Base-by-base conservation (phyloP, 2,888 invertebrate genomes). In the Blomia tropicalis region DNA sequence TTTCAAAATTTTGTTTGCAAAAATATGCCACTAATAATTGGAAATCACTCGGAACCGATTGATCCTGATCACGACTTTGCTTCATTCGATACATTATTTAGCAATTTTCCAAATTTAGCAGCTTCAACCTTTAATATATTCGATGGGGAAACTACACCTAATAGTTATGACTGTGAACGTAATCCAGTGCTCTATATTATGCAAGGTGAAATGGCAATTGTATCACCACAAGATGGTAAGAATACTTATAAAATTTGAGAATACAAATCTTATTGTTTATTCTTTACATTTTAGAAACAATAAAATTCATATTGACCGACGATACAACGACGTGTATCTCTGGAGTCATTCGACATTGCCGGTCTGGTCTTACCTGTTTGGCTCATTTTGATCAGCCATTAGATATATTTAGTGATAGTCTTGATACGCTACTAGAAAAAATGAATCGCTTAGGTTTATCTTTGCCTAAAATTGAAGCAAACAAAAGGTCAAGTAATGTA, bases 111-210 rank as follows among this genome's bases (percentile, higher is more conserved):
- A 7, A 36, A 7, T 36, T 36, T 36, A 36, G n/a, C n/a, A n/a
- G n/a, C n/a, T n/a, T n/a, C n/a, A n/a, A n/a, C n/a, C n/a, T n/a
- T n/a, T n/a, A n/a, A n/a, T n/a, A n/a, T n/a, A n/a, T n/a, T n/a
- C n/a, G n/a, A n/a, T n/a, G n/a, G n/a, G n/a, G n/a, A n/a, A n/a
- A n/a, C n/a, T n/a, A n/a, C n/a, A n/a, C n/a, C n/a, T n/a, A n/a
- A n/a, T n/a, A n/a, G n/a, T n/a, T n/a, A n/a, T 47, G 51, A 47
- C 51, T 11, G 51, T 47, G 51, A 47, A 47, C 51, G 51, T 14
- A n/a, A 47, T 14, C 22, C 51, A 7, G 22, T 47, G 7, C 51
- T 47, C 7, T 47, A 47, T 19, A n/a, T 47, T 7, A 14, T 47
- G 22, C 51, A 47, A 47, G 51, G 51, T 19, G 51, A 47, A 19